A percentile compares a stretch with the other conserved stretches of the same genome.
These are phyloP conservation scores for Porites lutea DNA, from an alignment of 64 coral and sea anemone genomes.

Conservation along the genomic window DNA sequence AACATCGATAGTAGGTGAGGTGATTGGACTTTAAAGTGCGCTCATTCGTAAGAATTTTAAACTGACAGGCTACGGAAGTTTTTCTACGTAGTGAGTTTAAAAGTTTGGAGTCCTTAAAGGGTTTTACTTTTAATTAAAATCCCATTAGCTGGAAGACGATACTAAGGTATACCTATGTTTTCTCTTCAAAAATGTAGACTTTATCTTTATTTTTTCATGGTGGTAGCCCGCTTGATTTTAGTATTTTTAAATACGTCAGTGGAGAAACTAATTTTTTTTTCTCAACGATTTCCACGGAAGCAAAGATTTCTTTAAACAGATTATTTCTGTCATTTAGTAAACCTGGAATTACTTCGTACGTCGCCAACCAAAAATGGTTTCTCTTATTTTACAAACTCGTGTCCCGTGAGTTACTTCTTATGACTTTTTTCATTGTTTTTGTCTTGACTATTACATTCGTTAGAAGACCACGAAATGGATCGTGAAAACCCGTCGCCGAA, in stretches of 20 bases:
- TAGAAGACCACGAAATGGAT: conserved; percentile 72
- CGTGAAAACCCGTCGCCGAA: conserved; percentile 82
- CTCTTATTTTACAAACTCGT: neutral
- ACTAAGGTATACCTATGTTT: conserved; percentile 55
- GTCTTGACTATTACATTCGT: conserved; percentile 56
- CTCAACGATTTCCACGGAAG: neutral
- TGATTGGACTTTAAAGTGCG: neutral
- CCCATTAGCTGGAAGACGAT: conserved; percentile 80
- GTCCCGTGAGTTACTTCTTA: neutral
- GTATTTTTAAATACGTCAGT: neutral
- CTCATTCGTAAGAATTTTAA: neutral
- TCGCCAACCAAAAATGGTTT: neutral
- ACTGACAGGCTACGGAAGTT: conserved; percentile 40
- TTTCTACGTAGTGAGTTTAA: conserved; percentile 28
- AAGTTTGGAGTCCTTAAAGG: conserved; percentile 71
- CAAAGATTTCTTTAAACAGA: neutral
- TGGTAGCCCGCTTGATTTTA: neutral
- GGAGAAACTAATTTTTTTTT: neutral
- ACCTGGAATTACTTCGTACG: neutral
- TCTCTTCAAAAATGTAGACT: conserved; percentile 70
- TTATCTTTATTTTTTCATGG: conserved; percentile 42
- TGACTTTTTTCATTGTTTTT: conserved; percentile 20
- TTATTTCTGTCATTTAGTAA: neutral
- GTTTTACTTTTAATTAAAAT: conserved; percentile 93
- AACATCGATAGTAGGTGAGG: conserved; percentile 6